Conservation (phyloP, 2,888 invertebrate genomes). For the Heliconius sara region DNA sequence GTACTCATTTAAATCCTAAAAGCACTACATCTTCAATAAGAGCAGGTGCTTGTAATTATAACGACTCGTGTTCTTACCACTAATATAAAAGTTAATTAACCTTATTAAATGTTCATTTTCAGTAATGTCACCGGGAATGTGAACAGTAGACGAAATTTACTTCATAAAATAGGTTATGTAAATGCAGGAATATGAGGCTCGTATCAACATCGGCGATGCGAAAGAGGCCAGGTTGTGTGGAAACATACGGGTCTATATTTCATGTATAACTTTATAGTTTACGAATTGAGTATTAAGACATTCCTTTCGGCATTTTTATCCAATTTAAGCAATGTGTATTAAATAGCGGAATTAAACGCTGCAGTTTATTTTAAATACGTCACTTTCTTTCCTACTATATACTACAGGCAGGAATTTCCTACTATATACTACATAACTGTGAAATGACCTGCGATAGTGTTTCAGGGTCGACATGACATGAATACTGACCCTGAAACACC, state of each 20-base stretch:
- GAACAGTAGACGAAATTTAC: constrained; percentile 52
- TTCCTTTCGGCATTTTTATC: neutral
- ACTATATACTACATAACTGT: too few relatives aligned
- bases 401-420: too few relatives aligned
- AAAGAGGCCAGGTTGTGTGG: constrained; percentile 60
- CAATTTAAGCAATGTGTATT: neutral
- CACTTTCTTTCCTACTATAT: too few relatives aligned
- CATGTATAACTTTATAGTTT: neutral
- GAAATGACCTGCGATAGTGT: too few relatives aligned
- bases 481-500: too few relatives aligned
- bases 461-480: too few relatives aligned
- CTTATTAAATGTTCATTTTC: constrained; percentile 30
- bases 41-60: neutral
- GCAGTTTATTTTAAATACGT: too few relatives aligned
- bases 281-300: neutral
- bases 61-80: constrained; percentile 9
- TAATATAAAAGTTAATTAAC: constrained; percentile 35
- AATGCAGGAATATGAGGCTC: constrained; percentile 70
- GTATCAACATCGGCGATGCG: constrained; percentile 69
- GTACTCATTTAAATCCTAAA: neutral
- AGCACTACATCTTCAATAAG: neutral
- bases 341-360: too few relatives aligned
- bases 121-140: constrained; percentile 38
- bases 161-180: constrained; percentile 70
- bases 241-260: constrained; percentile 53